phyloP scores from a whole-genome alignment of 1,140 invertebrate genomes.

The Caenorhabditis brenneri region DNA sequence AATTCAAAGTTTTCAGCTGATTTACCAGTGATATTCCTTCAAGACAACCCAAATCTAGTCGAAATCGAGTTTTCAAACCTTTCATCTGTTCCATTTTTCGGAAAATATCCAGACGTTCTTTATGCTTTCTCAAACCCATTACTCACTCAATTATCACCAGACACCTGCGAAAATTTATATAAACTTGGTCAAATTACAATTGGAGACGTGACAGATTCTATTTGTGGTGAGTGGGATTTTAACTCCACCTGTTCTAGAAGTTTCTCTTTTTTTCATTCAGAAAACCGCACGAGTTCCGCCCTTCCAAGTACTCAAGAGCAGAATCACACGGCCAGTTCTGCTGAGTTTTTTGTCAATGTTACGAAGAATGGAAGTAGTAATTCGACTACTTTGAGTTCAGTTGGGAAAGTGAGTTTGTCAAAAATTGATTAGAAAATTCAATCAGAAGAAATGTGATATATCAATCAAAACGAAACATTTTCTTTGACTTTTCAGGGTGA shows the following conservation, averaged over 20 bases:
- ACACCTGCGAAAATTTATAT: background rate
- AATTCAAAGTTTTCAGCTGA: background rate
- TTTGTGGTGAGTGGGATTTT: background rate
- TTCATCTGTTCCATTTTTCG: constrained; percentile 10
- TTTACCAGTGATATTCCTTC: constrained; percentile 13
- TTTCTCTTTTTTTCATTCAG: background rate
- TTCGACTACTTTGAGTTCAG: background rate
- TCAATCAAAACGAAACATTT: background rate
- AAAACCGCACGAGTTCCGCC: background rate
- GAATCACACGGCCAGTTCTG: background rate
- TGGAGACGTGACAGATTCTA: background rate
- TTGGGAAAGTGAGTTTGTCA: background rate
- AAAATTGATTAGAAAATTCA: background rate
- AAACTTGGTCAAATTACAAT: constrained; percentile 11
- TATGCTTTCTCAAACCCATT: background rate
- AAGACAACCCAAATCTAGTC: background rate
- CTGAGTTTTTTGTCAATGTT: background rate
- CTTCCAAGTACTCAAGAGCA: background rate
- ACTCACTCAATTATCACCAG: background rate
- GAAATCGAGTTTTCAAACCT: background rate
- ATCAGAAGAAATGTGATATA: background rate
- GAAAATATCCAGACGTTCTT: constrained; percentile 19
- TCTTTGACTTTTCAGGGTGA: background rate
- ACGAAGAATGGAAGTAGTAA: background rate
- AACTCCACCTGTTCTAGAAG: background rate